Base-by-base conservation (phyloP, 2,888 invertebrate species). In the Eupithecia abbreviata region DNA sequence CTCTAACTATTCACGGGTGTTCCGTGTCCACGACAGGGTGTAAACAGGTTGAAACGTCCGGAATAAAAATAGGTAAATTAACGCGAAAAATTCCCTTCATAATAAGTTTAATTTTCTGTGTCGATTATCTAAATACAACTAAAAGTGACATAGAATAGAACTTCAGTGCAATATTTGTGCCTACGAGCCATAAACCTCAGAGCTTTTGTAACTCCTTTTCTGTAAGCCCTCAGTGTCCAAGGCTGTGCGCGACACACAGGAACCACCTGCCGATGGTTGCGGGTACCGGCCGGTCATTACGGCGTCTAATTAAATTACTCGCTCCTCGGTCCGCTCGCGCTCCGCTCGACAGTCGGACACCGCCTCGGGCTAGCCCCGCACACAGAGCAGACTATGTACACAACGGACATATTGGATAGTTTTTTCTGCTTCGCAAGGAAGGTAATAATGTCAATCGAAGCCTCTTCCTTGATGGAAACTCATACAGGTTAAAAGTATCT, bases 351-450 rank as follows among this genome's bases (percentile, higher is more conserved):
- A 78, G 74, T 78, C 79, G 70, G 83, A 72, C 81, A 77, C 80
- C 81, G 89, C 90, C 86, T 71, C 85, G 80, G 86, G 90, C 89
- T 75, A n/a, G 58, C 62, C 51, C 58, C 77, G 51, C 72, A 12
- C 73, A 77, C 62, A 73, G 74, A 79, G 13, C 42, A 66, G 15
- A 18, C 7, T 4, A 0, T 18, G 69, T 4, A 71, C 65, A 78
- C 73, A 75, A 45, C 4, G 10, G 71, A 71, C 71, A 55, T 12
- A 9, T 3, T 43, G 12, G 30, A 10, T n/a, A 10, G 47, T 2
- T 3, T 12, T 67, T 66, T 41, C 13, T 45, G 45, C 45, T 45
- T 7, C 1, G 45, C 45, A 6, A 7, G 45, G 45, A 6, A 7
- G 45, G 45, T 5, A 1, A 45, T 45, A 6, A 45, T 45, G 45